These are phyloP conservation scores for Bimastos eiseni DNA, from an alignment of 2,888 invertebrate genomes.

Conservation along the genomic window DNA sequence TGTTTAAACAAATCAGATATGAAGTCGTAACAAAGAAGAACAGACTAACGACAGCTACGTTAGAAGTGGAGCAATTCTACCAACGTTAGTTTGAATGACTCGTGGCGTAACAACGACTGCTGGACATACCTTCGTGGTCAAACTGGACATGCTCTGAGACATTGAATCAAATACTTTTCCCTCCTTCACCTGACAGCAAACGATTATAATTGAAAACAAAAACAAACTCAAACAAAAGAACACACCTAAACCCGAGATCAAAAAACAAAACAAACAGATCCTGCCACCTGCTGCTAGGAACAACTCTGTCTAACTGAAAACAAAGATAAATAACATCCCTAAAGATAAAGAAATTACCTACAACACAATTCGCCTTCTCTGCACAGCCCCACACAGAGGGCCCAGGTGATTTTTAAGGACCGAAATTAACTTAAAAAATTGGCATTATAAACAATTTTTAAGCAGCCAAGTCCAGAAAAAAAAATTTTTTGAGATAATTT, in stretches of 20 bases:
- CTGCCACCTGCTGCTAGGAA: not conserved
- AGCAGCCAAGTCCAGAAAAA: no score
- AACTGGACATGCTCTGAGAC: constrained; percentile 31
- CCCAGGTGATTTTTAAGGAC: no score
- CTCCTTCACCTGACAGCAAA: constrained; percentile 35
- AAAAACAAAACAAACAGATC: not conserved
- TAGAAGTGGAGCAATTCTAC: not conserved
- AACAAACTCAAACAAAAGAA: constrained; percentile 19
- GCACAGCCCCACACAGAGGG: no score
- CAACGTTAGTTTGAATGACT: not conserved
- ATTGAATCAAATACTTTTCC: constrained; percentile 32
- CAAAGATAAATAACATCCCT: not conserved
- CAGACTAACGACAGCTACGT: not conserved
- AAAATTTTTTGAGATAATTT: no score
- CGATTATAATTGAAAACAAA: not conserved
- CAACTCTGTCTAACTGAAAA: not conserved
- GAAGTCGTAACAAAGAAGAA: not conserved
- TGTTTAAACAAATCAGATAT: no score
- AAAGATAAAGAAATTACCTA: not conserved
- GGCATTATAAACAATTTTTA: no score
- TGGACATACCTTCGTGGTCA: constrained; percentile 31
- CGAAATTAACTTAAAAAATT: no score
- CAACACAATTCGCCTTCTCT: not conserved
- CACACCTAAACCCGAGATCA: not conserved
- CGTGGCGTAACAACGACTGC: not conserved